phyloP scores from a whole-genome alignment of 1,140 invertebrate species.

The Drosophila nigrodunni region DNA sequence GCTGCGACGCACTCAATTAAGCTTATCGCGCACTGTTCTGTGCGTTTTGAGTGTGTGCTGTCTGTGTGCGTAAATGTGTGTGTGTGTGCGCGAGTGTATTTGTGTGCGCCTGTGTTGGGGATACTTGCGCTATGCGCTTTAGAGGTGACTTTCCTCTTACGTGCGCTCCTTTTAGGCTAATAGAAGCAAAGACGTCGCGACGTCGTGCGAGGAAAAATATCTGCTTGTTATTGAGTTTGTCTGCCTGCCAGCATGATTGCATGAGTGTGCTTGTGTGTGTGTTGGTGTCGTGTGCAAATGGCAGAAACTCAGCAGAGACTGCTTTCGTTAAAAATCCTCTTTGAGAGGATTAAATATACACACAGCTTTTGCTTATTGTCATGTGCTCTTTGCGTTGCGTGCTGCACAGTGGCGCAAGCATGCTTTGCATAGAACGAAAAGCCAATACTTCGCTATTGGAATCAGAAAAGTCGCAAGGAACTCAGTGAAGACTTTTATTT shows the following conservation, averaged over 20 bases:
- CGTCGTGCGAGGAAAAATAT: conserved; percentile 52
- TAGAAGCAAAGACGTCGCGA: conserved; percentile 1
- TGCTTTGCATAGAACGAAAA: conserved; percentile 6
- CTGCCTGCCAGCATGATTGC: conserved; percentile 19
- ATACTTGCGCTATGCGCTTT: conserved; percentile 70
- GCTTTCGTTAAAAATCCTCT: conserved; percentile 81
- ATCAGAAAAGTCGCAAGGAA: too few species aligned
- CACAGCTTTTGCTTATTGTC: conserved; percentile 65
- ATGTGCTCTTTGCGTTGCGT: conserved; percentile 50
- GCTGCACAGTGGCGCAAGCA: conserved; percentile 58
- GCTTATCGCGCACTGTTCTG: conserved; percentile 74
- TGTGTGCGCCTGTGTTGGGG: conserved; percentile 57
- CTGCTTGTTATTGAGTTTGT: conserved; percentile 54
- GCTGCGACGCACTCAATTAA: conserved; percentile 71
- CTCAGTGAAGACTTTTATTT: too few species aligned
- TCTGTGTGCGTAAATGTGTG: conserved; percentile 21
- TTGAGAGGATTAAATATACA: conserved; percentile 83
- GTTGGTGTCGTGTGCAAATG: conserved; percentile 81
- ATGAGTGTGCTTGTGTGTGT: conserved; percentile 23
- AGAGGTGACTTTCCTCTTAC: conserved; percentile 79
- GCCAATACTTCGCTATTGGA: neutral
- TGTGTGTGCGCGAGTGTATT: conserved; percentile 23
- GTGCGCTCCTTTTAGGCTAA: conserved; percentile 72
- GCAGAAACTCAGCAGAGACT: conserved; percentile 48
- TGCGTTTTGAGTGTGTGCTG: conserved; percentile 24